A percentile compares a stretch with the other conserved stretches of the same genome.
These are phyloP conservation scores for Himantopus leucocephalus DNA, from an alignment of 2,113 vertebrate species.

Conservation along the genomic window DNA sequence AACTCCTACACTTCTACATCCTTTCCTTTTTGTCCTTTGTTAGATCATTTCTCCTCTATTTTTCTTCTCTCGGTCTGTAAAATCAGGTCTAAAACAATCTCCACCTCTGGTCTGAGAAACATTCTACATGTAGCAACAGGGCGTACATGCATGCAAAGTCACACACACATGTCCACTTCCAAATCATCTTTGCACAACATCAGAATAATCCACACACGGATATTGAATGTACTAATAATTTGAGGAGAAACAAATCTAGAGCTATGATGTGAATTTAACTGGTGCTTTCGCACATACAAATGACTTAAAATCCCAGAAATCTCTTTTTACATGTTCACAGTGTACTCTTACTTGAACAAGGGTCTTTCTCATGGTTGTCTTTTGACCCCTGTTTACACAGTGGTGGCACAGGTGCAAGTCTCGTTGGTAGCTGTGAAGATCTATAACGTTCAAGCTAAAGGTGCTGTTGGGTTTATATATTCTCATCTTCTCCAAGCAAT, in stretches of 20 bases:
- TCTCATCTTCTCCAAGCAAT: not conserved
- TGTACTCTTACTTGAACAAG: not conserved
- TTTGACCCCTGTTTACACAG: not conserved
- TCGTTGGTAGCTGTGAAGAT: not conserved
- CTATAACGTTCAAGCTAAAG: not conserved
- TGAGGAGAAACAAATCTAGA: not conserved
- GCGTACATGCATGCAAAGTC: rapidly evolving
- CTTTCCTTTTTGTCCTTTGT: not conserved
- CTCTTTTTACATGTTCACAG: not conserved
- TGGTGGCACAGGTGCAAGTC: not conserved
- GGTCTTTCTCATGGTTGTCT: not conserved
- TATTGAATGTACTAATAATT: no score
- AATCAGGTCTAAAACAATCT: not conserved
- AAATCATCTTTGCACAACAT: not conserved
- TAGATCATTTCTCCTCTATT: not conserved
- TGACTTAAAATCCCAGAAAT: not conserved
- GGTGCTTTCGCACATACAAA: not conserved
- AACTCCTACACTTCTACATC: not conserved
- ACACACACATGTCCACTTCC: not conserved
- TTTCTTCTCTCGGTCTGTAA: not conserved
- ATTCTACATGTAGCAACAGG: not conserved
- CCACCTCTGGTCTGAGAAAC: not conserved
- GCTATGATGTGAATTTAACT: not conserved
- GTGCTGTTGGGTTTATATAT: not conserved
- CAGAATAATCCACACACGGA: not conserved